A percentile compares a stretch with the other conserved stretches of the same genome.
phyloP scores from a whole-genome alignment of 2,113 vertebrate species.

The Lasiurus borealis region DNA sequence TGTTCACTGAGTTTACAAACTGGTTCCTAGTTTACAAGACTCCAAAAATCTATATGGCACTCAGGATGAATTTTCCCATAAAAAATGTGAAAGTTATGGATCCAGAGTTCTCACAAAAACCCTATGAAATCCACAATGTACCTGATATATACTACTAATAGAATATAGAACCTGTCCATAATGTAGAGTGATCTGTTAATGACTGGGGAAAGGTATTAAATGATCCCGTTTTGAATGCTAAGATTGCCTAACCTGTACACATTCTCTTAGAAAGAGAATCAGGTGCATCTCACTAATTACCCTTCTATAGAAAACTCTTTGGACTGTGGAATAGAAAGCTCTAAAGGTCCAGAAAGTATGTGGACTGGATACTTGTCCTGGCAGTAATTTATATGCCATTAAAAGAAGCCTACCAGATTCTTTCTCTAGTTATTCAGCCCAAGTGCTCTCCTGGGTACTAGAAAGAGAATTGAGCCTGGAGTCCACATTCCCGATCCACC shows the following conservation, averaged over 20 bases:
- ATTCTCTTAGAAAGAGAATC: background rate
- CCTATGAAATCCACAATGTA: background rate
- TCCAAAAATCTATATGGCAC: background rate
- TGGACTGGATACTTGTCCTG: background rate
- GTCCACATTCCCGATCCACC: background rate
- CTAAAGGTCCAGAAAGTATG: background rate
- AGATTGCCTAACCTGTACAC: background rate
- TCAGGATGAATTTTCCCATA: background rate
- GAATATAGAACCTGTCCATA: background rate
- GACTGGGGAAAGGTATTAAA: background rate
- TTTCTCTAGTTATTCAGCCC: background rate
- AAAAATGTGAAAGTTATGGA: background rate
- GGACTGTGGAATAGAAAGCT: background rate
- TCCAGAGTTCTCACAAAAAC: background rate
- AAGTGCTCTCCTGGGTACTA: background rate
- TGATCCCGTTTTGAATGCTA: background rate
- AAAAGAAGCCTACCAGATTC: background rate
- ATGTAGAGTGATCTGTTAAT: background rate
- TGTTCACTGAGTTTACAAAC: constrained; percentile 22
- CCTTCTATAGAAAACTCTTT: background rate
- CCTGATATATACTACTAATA: background rate
- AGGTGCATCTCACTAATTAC: background rate
- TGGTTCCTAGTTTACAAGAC: background rate
- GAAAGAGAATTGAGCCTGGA: background rate
- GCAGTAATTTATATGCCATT: background rate